Evolutionary conservation across 2,888 invertebrate species (phyloP), one percentile per base, ranked within the genome.

Genomic region (Cataglyphis altisquamis): DNA sequence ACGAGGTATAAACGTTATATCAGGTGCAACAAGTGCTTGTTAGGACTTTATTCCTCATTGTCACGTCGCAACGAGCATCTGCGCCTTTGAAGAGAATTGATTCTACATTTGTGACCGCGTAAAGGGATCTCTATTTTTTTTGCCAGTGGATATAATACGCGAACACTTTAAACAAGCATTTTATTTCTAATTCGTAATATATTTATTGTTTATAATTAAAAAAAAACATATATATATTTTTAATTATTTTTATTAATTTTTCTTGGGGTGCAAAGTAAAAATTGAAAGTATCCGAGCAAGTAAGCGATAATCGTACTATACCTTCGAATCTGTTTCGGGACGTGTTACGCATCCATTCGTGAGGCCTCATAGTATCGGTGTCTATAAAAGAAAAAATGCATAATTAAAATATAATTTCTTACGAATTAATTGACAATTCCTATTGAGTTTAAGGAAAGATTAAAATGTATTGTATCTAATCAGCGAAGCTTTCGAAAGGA

Each of bases 21-120:
- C 89, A 88, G 89, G 84, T 88, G 89, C 78, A 84, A 81, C 74
- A 74, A 84, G 72, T 70, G 77, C 67, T 87, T 84, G 84, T 89
- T 88, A 88, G 70, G 60, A 86, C 68, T 80, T 84, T 81, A 86
- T 68, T 77, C 75, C 70, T 66, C 68, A 77, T 80, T 80, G 78
- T 80, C 60, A 21, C 57, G 12, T 80, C 21, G 18, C 32, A 72
- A 72, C 78, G 45, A 72, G 60, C 78, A 80, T 72, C 78, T 80
- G 78, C 60, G 78, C 21, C 25, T 66, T 75, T 55, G 41, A 66
- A 12, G 21, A 72, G 12, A 15, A 48, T 75, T 55, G 41, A 66
- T 15, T 15, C 15, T 32, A 8, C 25, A 21, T 41, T 21, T 32
- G 9, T 48, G n/a, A 41, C 10, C 21, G 36, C 36, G 9, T 72